phyloP scores from a whole-genome alignment of 2,888 invertebrate species.

The Cephalotes varians region DNA sequence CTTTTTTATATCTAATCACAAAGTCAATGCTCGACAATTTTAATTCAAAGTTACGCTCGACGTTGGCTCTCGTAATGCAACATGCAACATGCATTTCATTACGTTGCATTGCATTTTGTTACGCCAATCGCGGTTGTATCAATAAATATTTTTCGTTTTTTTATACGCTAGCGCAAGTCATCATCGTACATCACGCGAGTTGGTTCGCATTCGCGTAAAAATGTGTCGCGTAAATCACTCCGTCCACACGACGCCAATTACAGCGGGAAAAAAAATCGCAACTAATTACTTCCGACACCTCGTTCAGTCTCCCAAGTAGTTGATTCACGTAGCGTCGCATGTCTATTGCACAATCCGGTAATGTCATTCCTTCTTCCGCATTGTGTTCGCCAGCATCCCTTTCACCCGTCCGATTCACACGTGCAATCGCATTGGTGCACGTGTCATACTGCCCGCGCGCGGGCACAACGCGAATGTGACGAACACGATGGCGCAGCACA shows the following conservation, averaged over 20 bases:
- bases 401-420: slow-evolving; percentile 41
- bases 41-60: background rate
- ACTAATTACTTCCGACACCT: slow-evolving; percentile 81
- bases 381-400: slow-evolving; percentile 40
- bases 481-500: background rate
- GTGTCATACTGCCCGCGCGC: background rate
- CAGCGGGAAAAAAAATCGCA: slow-evolving; percentile 72
- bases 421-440: background rate
- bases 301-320: slow-evolving; percentile 78
- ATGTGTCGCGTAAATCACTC: slow-evolving; percentile 32
- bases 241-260: slow-evolving; percentile 68
- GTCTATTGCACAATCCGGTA: slow-evolving; percentile 35
- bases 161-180: background rate
- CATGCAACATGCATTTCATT: background rate
- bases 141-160: background rate
- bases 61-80: background rate
- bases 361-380: slow-evolving; percentile 57
- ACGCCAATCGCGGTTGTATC: background rate
- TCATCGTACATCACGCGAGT: background rate
- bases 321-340: slow-evolving; percentile 56
- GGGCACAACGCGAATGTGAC: slow-evolving; percentile 16
- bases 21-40: background rate
- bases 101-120: background rate
- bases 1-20: background rate
- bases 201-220: slow-evolving; percentile 4